Percentiles rank a stretch among this genome's conserved stretches.
Conservation (phyloP, 2,888 invertebrate species). For the Cacoxenus indagator region DNA sequence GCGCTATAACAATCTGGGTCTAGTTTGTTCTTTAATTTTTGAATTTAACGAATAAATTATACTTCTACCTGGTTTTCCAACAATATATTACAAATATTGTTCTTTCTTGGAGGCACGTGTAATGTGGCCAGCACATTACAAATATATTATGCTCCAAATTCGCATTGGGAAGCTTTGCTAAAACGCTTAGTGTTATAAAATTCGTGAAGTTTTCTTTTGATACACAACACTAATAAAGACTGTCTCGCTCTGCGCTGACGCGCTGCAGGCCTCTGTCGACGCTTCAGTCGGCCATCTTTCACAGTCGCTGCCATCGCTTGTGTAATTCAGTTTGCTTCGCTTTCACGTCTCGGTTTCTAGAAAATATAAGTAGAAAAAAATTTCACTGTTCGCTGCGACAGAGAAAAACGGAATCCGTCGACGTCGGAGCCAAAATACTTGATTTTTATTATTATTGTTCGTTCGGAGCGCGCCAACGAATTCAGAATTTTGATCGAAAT, state of each 20-base stretch:
- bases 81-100: too few relatives aligned
- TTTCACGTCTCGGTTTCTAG: slow-evolving; percentile 10
- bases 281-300: slow-evolving; percentile 16
- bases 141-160: too few relatives aligned
- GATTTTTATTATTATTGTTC: slow-evolving; percentile 45
- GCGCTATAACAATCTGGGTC: too few relatives aligned
- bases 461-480: slow-evolving; percentile 60
- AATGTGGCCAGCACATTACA: too few relatives aligned
- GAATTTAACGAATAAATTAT: too few relatives aligned
- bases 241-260: slow-evolving; percentile 7
- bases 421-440: slow-evolving; percentile 60
- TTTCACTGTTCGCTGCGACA: slow-evolving; percentile 61
- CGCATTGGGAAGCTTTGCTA: too few relatives aligned
- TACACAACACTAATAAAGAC: neutral
- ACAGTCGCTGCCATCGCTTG: slow-evolving; percentile 16
- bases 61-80: too few relatives aligned
- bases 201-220: too few relatives aligned
- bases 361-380: slow-evolving; percentile 40
- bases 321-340: slow-evolving; percentile 16
- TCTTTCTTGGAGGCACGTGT: too few relatives aligned
- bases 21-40: too few relatives aligned
- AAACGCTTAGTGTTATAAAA: too few relatives aligned
- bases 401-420: slow-evolving; percentile 63
- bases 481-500: slow-evolving; percentile 51
- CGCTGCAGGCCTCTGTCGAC: slow-evolving; percentile 1